Base-by-base conservation (phyloP, 2,797 vertebrate genomes). In the Chiloscyllium punctatum region DNA sequence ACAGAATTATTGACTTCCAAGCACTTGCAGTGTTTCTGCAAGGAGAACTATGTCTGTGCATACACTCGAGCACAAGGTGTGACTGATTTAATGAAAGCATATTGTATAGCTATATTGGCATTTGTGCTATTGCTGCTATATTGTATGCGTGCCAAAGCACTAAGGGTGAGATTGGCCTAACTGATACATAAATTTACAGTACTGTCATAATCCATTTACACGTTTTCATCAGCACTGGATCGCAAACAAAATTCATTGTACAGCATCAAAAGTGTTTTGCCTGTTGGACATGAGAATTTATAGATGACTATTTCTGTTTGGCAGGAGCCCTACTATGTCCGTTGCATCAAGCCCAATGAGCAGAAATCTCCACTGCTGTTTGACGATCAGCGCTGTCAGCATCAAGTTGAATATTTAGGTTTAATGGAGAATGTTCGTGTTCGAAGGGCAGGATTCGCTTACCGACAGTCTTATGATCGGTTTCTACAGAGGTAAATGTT, bases 271-370 rank as follows among this genome's bases (percentile, higher is more conserved):
- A 37, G 5, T 90, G 33, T 62, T 37, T 92, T 42, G n/a, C 23
- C 23, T 3, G 42, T 92, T 92, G 69, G 11, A 68, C 11, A n/a
- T 69, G 66, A 9, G 9, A 92, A 69, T 92, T 92, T 92, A 92
- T 69, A 69, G 21, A 69, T 92, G 48, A 13, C 62, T 8, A 0
- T 69, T 92, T 96, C 7, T 0, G 96, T 95, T 96, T 96, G 62
- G 30, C 87, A 99, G 99, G 99, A 99, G 95, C 99, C 99, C 0
- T 99, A 99, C 96, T 99, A 99, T 0, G 99, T 99, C 0, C 99
- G 99, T 96, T 99, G 99, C 97, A 98, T 99, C 97, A 99, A 99
- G 96, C 99, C 99, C 96, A 99, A 99, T 0, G 99, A 99, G 0
- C 98, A 98, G 96, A 99, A 99, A 96, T 99, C 98, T 0, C 98